These are phyloP conservation scores for Diabrotica virgifera DNA, from an alignment of 1,140 invertebrate species.

Conservation along the genomic window DNA sequence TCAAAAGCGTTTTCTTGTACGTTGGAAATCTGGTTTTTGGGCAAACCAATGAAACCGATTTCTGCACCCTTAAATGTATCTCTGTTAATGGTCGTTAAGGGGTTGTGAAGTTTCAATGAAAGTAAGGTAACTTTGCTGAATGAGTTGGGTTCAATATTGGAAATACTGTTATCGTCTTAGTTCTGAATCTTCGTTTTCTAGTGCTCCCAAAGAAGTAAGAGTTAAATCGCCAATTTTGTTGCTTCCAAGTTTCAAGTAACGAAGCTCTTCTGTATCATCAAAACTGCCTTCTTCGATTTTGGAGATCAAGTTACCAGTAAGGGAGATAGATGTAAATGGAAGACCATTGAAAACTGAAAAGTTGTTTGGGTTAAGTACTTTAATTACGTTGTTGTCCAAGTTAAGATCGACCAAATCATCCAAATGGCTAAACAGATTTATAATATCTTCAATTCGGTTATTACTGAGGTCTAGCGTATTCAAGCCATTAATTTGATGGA, in stretches of 20 bases:
- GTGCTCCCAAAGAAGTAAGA: not conserved
- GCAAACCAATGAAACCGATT: not conserved
- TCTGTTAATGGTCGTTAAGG: conserved; percentile 1
- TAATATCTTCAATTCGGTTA: not conserved
- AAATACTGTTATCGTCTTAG: not conserved
- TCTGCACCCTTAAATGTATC: conserved; percentile 2
- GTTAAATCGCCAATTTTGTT: not conserved
- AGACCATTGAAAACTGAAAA: conserved; percentile 3
- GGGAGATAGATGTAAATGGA: not conserved
- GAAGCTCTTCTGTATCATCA: not conserved
- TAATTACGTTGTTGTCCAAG: not conserved
- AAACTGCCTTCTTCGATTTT: not conserved
- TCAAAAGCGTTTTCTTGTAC: not conserved
- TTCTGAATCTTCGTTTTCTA: not conserved
- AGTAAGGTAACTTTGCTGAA: not conserved
- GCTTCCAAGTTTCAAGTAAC: not conserved
- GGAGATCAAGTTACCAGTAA: not conserved
- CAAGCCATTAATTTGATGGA: not conserved
- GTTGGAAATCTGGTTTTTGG: not conserved
- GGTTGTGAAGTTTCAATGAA: not conserved
- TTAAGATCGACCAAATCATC: not conserved
- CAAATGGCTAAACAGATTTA: not conserved
- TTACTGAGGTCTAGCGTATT: not conserved
- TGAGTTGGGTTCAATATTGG: not conserved
- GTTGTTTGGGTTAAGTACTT: not conserved